These are phyloP conservation scores for Odocoileus virginianus DNA, from an alignment of 2,113 vertebrate species.

Conservation along the genomic window DNA sequence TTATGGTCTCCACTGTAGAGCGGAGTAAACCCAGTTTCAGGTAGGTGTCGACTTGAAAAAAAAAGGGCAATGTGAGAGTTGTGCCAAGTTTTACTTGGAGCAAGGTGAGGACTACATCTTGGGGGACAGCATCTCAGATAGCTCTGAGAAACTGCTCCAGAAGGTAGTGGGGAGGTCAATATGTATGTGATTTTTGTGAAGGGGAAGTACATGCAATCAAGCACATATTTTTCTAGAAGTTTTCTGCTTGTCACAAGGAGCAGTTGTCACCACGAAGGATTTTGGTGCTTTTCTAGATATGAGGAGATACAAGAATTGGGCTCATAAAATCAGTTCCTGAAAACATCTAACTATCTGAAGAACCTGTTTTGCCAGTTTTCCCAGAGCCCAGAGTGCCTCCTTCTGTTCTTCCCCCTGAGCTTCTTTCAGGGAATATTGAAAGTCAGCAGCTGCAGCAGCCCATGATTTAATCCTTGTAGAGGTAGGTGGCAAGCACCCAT, in stretches of 20 bases:
- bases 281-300: not conserved
- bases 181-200: not conserved
- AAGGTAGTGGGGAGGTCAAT: not conserved
- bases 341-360: not conserved
- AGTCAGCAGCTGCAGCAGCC: not conserved
- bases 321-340: not conserved
- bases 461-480: not conserved
- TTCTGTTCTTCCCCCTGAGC: not conserved
- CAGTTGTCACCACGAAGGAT: not conserved
- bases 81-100: not conserved
- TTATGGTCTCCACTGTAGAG: not conserved
- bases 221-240: not conserved
- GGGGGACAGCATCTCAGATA: not conserved
- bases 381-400: not conserved
- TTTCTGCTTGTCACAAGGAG: not conserved
- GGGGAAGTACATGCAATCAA: not conserved
- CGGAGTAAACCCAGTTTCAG: not conserved
- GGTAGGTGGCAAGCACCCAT: not conserved
- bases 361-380: not conserved
- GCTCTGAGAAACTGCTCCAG: not conserved
- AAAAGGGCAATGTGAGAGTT: not conserved
- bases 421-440: not conserved
- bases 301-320: not conserved
- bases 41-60: not conserved
- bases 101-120: not conserved